A percentile compares a stretch with the other conserved stretches of the same genome.
Evolutionary conservation across 2,797 vertebrate species (phyloP).

Genomic region (Amniataba percoides): DNA sequence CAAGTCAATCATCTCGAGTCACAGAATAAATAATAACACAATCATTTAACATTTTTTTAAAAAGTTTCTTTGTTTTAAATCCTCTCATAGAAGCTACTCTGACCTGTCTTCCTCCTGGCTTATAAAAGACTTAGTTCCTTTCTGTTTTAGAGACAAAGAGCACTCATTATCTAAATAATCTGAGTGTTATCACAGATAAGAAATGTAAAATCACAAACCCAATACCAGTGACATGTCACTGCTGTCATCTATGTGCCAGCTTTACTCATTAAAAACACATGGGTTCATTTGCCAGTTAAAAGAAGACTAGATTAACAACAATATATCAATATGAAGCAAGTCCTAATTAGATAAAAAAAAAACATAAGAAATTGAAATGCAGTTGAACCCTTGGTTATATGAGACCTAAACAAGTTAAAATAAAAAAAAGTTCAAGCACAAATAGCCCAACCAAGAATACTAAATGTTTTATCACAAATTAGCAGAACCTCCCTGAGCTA

Average conservation of each 20-base stretch:
- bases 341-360: neutral
- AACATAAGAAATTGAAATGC: neutral
- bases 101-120: neutral
- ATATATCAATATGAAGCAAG: neutral
- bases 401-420: neutral
- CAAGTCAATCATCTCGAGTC: conserved; percentile 94
- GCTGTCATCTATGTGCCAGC: conserved; percentile 3
- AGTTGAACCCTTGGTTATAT: neutral
- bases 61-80: neutral
- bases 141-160: neutral
- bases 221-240: conserved; percentile 6
- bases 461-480: neutral
- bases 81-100: neutral
- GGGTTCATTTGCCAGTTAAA: neutral
- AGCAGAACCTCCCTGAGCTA: neutral
- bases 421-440: neutral
- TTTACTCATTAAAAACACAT: neutral
- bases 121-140: neutral
- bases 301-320: neutral
- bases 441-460: neutral
- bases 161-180: conserved; percentile 13
- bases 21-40: neutral
- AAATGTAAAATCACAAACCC: conserved; percentile 26
- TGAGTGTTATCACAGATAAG: conserved; percentile 9
- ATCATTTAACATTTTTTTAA: too few relatives aligned